Percentiles rank a stretch among this genome's conserved stretches.
Evolutionary conservation across 1,140 invertebrate genomes (phyloP).

Genomic region (Sinella curviseta): DNA sequence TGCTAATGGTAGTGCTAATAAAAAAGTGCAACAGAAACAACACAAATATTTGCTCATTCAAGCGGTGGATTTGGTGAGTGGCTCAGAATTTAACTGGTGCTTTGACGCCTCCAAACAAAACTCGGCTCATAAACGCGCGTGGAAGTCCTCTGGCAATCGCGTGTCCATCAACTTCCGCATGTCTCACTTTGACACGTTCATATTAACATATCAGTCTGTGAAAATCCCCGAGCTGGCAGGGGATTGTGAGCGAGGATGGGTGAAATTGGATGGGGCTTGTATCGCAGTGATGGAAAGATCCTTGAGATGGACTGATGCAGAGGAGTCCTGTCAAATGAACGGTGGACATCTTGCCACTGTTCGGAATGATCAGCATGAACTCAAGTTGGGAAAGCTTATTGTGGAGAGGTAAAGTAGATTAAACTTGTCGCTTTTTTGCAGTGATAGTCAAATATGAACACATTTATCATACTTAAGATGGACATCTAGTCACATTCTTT

Average conservation of each 20-base stretch:
- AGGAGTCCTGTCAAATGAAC: conserved; percentile 62
- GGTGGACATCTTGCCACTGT: conserved; percentile 69
- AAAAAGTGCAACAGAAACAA: no score
- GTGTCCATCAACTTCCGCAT: conserved; percentile 41
- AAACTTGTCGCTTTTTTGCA: neutral
- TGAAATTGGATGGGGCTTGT: conserved; percentile 63
- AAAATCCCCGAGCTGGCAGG: conserved; percentile 60
- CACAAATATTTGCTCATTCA: conserved; percentile 27
- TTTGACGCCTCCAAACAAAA: conserved; percentile 27
- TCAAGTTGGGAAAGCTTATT: conserved; percentile 47
- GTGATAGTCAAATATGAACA: no score
- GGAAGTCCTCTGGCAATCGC: conserved; percentile 44
- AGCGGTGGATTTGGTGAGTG: conserved; percentile 36
- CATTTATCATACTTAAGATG: no score
- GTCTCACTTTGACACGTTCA: conserved; percentile 49
- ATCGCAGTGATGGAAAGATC: conserved; percentile 62
- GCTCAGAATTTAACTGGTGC: conserved; percentile 38
- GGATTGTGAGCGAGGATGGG: conserved; percentile 66
- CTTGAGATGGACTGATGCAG: conserved; percentile 65
- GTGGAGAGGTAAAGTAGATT: conserved; percentile 45
- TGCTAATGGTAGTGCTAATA: no score
- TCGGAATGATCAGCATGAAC: conserved; percentile 63
- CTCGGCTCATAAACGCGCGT: conserved; percentile 36
- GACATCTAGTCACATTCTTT: no score
- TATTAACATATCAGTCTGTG: conserved; percentile 57